These are phyloP conservation scores for Cactoblastis cactorum DNA, from an alignment of 2,888 invertebrate genomes.

Conservation along the genomic window DNA sequence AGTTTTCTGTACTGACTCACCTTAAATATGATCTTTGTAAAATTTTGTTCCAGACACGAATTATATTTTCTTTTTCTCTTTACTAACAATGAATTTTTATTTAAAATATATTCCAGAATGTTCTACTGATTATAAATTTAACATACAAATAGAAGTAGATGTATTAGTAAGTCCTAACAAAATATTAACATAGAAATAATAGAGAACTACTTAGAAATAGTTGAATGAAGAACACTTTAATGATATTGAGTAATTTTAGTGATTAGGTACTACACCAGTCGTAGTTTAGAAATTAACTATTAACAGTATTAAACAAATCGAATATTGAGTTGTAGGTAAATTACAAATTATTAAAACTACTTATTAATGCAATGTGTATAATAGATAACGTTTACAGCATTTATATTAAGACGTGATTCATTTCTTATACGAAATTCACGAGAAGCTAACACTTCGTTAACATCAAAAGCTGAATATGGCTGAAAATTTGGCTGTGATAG, in stretches of 20 bases:
- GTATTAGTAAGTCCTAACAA: not conserved
- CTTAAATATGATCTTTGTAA: conserved; percentile 3
- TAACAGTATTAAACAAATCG: too few relatives aligned
- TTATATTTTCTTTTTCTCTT: conserved; percentile 8
- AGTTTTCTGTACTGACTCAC: not conserved
- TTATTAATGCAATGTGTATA: too few relatives aligned
- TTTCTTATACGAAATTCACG: too few relatives aligned
- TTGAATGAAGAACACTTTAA: not conserved
- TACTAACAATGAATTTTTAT: conserved; percentile 3
- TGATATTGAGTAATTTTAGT: not conserved
- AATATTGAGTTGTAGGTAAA: too few relatives aligned
- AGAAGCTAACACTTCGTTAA: too few relatives aligned
- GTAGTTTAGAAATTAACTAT: not conserved
- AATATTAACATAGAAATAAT: not conserved
- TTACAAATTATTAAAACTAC: too few relatives aligned
- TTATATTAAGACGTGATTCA: too few relatives aligned
- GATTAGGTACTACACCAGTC: not conserved
- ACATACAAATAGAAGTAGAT: conserved; percentile 11
- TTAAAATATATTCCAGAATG: not conserved
- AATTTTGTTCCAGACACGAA: conserved; percentile 12
- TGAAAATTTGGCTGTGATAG: not conserved
- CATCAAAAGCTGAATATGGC: not conserved
- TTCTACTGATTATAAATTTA: not conserved
- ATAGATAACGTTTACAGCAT: too few relatives aligned
- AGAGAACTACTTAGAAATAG: conserved; percentile 4